These are phyloP conservation scores for Tokudaia tokunoshimensis DNA, from an alignment of 2,797 vertebrate species.

Conservation along the genomic window DNA sequence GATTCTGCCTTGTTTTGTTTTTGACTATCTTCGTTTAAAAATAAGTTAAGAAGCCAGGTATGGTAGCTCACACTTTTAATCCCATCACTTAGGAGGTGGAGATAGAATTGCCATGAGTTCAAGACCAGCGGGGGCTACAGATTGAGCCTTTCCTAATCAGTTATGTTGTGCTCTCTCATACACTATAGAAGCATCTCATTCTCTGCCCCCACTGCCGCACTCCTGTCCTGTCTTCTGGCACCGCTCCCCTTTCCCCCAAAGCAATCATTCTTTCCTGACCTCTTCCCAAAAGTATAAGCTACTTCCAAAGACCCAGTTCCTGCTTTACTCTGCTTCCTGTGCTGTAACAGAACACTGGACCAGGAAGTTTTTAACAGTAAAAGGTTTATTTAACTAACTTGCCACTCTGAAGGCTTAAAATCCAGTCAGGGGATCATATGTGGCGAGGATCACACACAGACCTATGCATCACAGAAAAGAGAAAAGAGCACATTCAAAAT, in stretches of 20 bases:
- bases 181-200: not conserved
- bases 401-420: not conserved
- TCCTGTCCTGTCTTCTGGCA: not conserved
- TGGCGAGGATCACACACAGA: not conserved
- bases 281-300: not conserved
- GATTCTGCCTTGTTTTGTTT: constrained; percentile 32
- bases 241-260: not conserved
- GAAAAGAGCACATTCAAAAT: not conserved
- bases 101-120: not conserved
- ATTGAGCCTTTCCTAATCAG: not conserved
- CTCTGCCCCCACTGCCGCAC: too few species aligned
- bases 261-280: not conserved
- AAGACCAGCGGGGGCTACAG: not conserved
- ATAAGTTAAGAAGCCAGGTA: not conserved
- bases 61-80: not conserved
- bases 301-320: not conserved
- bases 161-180: not conserved
- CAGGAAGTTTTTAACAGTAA: not conserved
- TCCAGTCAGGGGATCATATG: not conserved
- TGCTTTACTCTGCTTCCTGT: not conserved
- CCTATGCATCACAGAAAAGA: too few species aligned
- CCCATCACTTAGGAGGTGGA: not conserved
- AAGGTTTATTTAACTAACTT: not conserved
- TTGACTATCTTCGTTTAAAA: not conserved
- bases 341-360: not conserved